phyloP scores from a whole-genome alignment of 2,113 vertebrate species.

The Cebus imitator region DNA sequence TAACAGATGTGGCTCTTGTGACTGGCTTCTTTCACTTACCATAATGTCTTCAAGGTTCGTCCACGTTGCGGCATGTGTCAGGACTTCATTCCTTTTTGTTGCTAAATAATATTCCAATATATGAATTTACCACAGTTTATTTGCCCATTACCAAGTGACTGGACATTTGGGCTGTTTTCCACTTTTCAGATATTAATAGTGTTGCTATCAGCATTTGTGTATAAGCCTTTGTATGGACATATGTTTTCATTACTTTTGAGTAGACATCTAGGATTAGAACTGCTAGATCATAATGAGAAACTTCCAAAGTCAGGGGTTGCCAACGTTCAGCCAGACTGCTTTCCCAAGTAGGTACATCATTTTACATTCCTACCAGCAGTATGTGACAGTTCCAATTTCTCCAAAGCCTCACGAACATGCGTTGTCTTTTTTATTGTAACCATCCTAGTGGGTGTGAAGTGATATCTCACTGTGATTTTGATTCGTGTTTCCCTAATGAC shows the following conservation, averaged over 20 bases:
- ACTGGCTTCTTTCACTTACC: not conserved
- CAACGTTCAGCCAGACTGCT: not conserved
- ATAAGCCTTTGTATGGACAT: not conserved
- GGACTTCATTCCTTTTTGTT: not conserved
- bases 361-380: not conserved
- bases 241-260: not conserved
- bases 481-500: not conserved
- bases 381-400: not conserved
- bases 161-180: not conserved
- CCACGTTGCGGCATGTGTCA: rapidly evolving
- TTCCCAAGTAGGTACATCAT: not conserved
- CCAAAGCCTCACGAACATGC: not conserved
- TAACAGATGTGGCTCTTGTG: not conserved
- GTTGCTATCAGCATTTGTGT: not conserved
- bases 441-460: not conserved
- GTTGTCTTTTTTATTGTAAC: not conserved
- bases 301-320: not conserved
- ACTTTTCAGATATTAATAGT: not conserved
- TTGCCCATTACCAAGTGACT: not conserved
- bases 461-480: not conserved
- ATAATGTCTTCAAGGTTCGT: not conserved
- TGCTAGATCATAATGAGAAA: not conserved
- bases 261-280: not conserved
- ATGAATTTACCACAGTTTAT: not conserved
- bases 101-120: not conserved